phyloP scores from a whole-genome alignment of 53 echinoderm and acorn worm species.

The Crossaster papposus region DNA sequence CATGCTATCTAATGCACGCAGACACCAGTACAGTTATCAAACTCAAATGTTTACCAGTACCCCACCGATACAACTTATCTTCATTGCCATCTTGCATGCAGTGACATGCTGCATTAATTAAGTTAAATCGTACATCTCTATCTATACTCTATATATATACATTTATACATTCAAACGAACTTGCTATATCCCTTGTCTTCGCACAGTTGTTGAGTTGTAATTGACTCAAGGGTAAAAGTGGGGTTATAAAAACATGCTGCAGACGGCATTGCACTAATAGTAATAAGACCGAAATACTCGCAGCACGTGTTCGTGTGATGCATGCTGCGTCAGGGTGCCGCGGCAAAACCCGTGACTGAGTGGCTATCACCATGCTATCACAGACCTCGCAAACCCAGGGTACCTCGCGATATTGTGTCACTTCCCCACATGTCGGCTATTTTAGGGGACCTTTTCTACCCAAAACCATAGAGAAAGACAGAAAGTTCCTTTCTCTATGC shows the following conservation, averaged over 20 bases:
- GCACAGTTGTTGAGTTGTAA: no score
- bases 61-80: no score
- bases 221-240: not conserved
- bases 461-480: not conserved
- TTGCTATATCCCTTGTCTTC: no score
- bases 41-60: not conserved
- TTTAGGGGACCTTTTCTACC: not conserved
- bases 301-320: constrained; percentile 1
- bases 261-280: not conserved
- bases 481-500: no score
- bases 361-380: not conserved
- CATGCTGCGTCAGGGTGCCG: constrained; percentile 12
- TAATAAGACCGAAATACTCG: not conserved
- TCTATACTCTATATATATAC: no score
- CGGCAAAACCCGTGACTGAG: constrained; percentile 21
- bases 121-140: no score
- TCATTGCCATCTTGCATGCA: no score
- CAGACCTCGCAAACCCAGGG: not conserved
- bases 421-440: constrained; percentile 8
- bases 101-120: no score
- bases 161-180: no score
- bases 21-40: not conserved
- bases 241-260: not conserved
- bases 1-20: not conserved
- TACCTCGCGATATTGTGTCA: constrained; percentile 28